phyloP scores from a whole-genome alignment of 2,888 invertebrate species.

The Ariolimax columbianus region DNA sequence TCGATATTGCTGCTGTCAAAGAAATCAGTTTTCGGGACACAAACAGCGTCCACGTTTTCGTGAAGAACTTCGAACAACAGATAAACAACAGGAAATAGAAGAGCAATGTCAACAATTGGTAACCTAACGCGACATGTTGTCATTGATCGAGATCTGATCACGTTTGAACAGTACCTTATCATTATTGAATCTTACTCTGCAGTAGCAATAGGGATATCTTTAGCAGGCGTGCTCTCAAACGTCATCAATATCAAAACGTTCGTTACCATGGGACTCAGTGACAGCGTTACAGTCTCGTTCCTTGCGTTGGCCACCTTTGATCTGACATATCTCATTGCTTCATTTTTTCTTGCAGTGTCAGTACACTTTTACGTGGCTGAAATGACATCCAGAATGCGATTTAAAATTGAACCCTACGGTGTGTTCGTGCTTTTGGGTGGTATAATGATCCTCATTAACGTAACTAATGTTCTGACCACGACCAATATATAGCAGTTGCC shows the following conservation, averaged over 20 bases:
- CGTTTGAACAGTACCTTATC: background rate
- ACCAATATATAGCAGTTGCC: constrained; percentile 28
- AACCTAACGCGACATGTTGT: too few relatives aligned
- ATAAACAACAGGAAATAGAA: too few relatives aligned
- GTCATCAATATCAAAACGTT: constrained; percentile 14
- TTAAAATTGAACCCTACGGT: constrained; percentile 6
- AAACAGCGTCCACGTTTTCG: too few relatives aligned
- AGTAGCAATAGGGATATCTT: background rate
- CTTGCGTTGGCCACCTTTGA: constrained; percentile 15
- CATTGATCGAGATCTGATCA: background rate
- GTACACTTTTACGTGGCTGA: background rate
- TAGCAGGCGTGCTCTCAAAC: background rate
- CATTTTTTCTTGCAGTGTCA: background rate
- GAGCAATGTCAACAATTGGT: too few relatives aligned
- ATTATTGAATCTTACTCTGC: background rate
- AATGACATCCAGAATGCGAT: background rate
- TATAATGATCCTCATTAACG: background rate
- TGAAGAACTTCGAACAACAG: too few relatives aligned
- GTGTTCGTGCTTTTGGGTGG: background rate
- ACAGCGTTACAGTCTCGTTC: constrained; percentile 32
- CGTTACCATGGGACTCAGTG: constrained; percentile 32
- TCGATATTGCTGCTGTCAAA: too few relatives aligned
- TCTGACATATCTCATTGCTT: background rate
- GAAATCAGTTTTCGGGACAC: too few relatives aligned
- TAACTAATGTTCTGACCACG: background rate